Evolutionary conservation across 2,888 invertebrate genomes (phyloP), one percentile per base, ranked within the genome.

Genomic region (Sphaerophoria rueppellii): DNA sequence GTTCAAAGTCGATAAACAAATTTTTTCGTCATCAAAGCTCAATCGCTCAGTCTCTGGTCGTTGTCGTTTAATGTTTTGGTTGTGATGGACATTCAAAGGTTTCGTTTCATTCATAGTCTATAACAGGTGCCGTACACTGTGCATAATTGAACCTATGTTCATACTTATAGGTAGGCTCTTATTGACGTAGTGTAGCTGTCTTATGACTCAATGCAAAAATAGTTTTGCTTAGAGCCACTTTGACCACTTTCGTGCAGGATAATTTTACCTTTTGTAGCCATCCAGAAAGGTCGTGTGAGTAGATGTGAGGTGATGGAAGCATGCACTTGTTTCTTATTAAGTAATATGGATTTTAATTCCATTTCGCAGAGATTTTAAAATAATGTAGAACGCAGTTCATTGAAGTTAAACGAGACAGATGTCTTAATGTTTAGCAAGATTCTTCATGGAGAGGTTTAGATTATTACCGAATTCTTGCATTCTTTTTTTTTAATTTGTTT

Each of bases 1-100:
- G 14, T 40, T 52, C 65, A 35, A 79, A 55, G 82, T 83, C 71
- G 83, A 83, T 80, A 83, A 72, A 72, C 67, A 61, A 57, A 61
- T 72, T 61, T 11, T 40, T n/a, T 32, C 35, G 46, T 75, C 82
- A 70, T 70, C 48, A 50, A 35, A 37, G 6, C 14, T 11, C 14
- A n/a, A 16, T 24, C 6, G 1, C 1, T 46, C 24, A n/a, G 63
- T 35, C 32, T 9, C 12, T 43, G 9, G 63, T 50, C 24, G 9
- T 63, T 14, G 54, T 43, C 14, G 12, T 50, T 37, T 75, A 69
- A 14, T 80, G 14, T 65, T 52, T 37, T 55, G 35, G 14, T n/a
- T 11, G 48, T 57, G 46, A n/a, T 16, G 61, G 34, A 48, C 40
- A 54, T 67, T 40, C 40, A 16, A 58, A 16, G 34, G 61, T 60